Evolutionary conservation across 1,140 invertebrate genomes (phyloP), one percentile per base, ranked within the genome.

Genomic region (Homalodisca vitripennis): DNA sequence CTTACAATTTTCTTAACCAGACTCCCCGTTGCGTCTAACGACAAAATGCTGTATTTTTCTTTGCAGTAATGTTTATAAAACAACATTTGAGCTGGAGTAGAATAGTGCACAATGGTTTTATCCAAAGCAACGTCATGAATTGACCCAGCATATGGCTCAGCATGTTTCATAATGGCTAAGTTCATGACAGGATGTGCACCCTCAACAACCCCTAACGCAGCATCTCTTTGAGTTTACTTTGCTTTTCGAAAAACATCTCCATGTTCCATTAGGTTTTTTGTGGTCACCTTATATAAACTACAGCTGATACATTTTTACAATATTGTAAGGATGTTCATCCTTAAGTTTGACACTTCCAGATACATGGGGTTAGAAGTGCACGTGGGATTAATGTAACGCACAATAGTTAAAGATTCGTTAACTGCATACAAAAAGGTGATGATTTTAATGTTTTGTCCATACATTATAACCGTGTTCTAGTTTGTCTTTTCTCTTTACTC

Each of bases 101-200:
- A 66, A 26, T 66, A 66, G 41, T 47, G 32, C 10, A 66, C 64
- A 51, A 66, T 22, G 24, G 47, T 17, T 26, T 66, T 46, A 24
- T 66, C 64, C 22, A 47, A 22, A 26, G 26, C n/a, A n/a, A 62
- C 27, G 27, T 62, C 27, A 27, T 62, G 57, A 26, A 62, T 62
- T 17, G n/a, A 22, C 27, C 57, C 57, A 6, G 34, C 6, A 10
- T 41, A 17, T 10, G 34, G 6, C 17, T 17, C 34, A 17, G 17
- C 34, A 41, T 41, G 6, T 41, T 41, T 41, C 34, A 41, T 41
- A 41, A 6, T 10, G 34, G 6, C 6, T 10, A 41, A 17, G 17
- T 17, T 41, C 34, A 41, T 6, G 6, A 41, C 6, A 10, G 34
- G 34, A 41, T 41, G 6, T 41, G 17, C 34, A 41, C 34, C 34